A percentile compares a stretch with the other conserved stretches of the same genome.
phyloP scores from a whole-genome alignment of 2,113 vertebrate genomes.

The Electrona antarctica region DNA sequence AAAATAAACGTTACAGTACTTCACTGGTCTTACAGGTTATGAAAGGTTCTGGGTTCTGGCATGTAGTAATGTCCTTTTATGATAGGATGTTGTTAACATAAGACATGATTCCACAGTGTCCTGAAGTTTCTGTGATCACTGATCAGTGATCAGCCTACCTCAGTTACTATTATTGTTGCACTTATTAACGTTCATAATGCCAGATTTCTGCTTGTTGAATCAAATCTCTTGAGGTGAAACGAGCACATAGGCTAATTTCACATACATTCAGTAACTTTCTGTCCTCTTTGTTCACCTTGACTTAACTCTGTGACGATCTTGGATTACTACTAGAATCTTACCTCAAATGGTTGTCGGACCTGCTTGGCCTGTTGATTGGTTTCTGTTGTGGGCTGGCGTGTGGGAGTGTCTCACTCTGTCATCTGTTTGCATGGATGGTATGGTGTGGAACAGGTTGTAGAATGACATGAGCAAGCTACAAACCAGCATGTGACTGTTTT shows the following conservation, averaged over 20 bases:
- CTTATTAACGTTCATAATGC: too few relatives aligned
- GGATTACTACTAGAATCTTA: slow-evolving; percentile 19
- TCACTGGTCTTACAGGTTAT: too few relatives aligned
- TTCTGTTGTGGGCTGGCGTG: slow-evolving; percentile 6
- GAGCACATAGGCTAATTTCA: not conserved
- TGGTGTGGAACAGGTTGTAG: slow-evolving; percentile 68
- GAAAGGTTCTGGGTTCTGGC: too few relatives aligned
- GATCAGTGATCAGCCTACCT: too few relatives aligned
- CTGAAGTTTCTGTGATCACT: not conserved
- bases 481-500: slow-evolving; percentile 19
- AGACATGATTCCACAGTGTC: not conserved
- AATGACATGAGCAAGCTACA: slow-evolving; percentile 24
- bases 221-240: slow-evolving; percentile 7
- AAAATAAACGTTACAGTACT: too few relatives aligned
- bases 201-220: not conserved
- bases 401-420: slow-evolving; percentile 43
- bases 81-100: not conserved
- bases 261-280: not conserved
- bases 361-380: slow-evolving; percentile 51
- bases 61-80: not conserved
- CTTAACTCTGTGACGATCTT: slow-evolving; percentile 17
- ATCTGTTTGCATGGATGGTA: slow-evolving; percentile 49
- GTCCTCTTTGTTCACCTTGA: not conserved
- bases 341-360: slow-evolving; percentile 24
- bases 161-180: too few relatives aligned